Evolutionary conservation across 2,888 invertebrate species (phyloP), one percentile per base, ranked within the genome.

Genomic region (Thymelicus acteon): DNA sequence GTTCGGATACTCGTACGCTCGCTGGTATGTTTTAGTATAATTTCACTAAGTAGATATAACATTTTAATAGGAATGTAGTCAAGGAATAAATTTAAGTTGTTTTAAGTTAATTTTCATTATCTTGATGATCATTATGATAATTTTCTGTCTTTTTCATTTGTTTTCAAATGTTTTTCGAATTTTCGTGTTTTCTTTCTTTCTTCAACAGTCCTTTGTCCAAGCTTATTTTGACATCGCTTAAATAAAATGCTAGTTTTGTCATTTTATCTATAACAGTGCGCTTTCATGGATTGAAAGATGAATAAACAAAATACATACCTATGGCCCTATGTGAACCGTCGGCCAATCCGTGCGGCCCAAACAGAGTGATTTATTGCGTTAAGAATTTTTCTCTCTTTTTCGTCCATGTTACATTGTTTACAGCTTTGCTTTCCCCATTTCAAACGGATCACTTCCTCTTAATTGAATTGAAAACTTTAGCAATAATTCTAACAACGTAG

Each of bases 271-370:
- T 85, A 87, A 87, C 85, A 84, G 78, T 80, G 78, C 80, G 79
- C 80, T 78, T 82, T 86, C 88, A 85, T 84, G 82, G 82, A 85
- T 86, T 84, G 77, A 82, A 86, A 87, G 86, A 90, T 91, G 89
- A 91, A 90, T 89, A 91, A 91, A 88, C 89, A 89, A 85, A 81
- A 10, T 37, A 57, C 24, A 19, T 24, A 54, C 10, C 4, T 57
- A 57, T 19, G 31, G 31, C 31, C 31, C 31, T 31, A 49, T 31
- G 57, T 57, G 31, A 13, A 13, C 1, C 31, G 82, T 77, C 75
- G 77, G 78, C 81, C 78, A 84, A 83, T 82, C 76, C 80, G 78
- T 79, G 79, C 73, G 75, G 75, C 77, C 74, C 73, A 76, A 75
- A 74, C 77, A 73, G 75, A 74, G 77, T 82, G 83, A 86, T 85